phyloP scores from a whole-genome alignment of 2,888 invertebrate species.

The Harpalus rufipes region DNA sequence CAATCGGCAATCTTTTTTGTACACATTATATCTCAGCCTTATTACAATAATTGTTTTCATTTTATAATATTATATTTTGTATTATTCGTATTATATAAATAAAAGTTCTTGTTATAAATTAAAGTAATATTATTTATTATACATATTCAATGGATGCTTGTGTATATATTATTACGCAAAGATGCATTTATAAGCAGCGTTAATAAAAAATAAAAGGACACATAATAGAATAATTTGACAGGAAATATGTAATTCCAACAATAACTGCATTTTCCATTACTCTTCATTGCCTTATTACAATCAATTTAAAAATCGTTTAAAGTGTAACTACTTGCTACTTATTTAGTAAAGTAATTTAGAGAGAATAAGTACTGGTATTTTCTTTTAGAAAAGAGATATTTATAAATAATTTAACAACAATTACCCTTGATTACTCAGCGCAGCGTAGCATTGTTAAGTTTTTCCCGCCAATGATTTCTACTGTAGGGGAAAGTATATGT shows the following conservation, averaged over 20 bases:
- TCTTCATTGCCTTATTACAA: constrained; percentile 46
- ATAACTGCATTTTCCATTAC: constrained; percentile 42
- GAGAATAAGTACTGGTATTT: constrained; percentile 11
- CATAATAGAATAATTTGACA: constrained; percentile 42
- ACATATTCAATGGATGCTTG: too few relatives aligned
- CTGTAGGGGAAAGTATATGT: constrained; percentile 55
- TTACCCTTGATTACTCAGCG: constrained; percentile 49
- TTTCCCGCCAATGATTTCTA: constrained; percentile 57
- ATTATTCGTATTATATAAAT: too few relatives aligned
- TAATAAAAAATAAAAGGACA: constrained; percentile 34
- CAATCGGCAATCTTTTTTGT: too few relatives aligned
- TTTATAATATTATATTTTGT: too few relatives aligned
- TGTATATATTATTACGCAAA: too few relatives aligned
- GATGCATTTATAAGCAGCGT: background rate
- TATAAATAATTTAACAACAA: constrained; percentile 41
- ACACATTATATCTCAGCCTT: too few relatives aligned
- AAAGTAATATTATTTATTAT: too few relatives aligned
- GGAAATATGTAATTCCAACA: constrained; percentile 32
- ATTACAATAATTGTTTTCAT: too few relatives aligned
- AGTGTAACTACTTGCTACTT: constrained; percentile 27
- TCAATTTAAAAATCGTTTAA: constrained; percentile 53
- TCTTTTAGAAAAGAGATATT: constrained; percentile 49
- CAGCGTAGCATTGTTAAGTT: constrained; percentile 17
- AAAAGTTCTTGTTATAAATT: too few relatives aligned
- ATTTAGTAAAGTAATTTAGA: constrained; percentile 1